Evolutionary conservation across 2,888 invertebrate species (phyloP), one percentile per base, ranked within the genome.

Genomic region (Cecidostiba fungosa): DNA sequence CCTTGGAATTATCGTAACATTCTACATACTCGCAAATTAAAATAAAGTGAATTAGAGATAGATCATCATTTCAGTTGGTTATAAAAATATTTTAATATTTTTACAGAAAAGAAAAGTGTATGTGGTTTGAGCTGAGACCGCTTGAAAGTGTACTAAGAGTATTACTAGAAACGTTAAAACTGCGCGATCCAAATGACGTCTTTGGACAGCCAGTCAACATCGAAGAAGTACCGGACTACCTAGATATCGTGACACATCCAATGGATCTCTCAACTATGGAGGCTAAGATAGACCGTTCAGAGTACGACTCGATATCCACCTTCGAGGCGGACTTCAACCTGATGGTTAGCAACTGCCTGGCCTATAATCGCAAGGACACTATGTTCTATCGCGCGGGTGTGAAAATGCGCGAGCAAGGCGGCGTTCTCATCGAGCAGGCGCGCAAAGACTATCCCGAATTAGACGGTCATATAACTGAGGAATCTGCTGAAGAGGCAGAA

Each of bases 331-430:
- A 99, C 94, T 99, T 99, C 92, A 96, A 97, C 90, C 95, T 99
- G n/a, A 99, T 99, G 97, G 97, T 99, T 84, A 96, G 96, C 88
- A 99, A 99, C 94, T 99, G 99, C 92, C 95, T 98, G 90, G 97
- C 97, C 0, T 99, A 99, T 93, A 99, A 99, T 93, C 97, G 97
- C 88, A 97, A 98, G 92, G 98, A 99, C 90, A 99, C 99, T 0
- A 97, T 98, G 84, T 99, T 98, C 93, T 99, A 98, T 93, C 96
- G 97, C 82, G 97, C 98, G 1, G 99, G 97, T 0, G 94, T 97
- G 1, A 97, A 97, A 91, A 97, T 99, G 96, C 95, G 97, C 62
- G 98, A 98, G 89, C 97, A 98, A 94, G 98, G 98, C 85, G 95
- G 95, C 32, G 95, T 95, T 0, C 94, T 98, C 72, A 96, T 99